Evolutionary conservation across 1,140 invertebrate species (phyloP), one percentile per base, ranked within the genome.

Genomic region (Sitodiplosis mosellana): DNA sequence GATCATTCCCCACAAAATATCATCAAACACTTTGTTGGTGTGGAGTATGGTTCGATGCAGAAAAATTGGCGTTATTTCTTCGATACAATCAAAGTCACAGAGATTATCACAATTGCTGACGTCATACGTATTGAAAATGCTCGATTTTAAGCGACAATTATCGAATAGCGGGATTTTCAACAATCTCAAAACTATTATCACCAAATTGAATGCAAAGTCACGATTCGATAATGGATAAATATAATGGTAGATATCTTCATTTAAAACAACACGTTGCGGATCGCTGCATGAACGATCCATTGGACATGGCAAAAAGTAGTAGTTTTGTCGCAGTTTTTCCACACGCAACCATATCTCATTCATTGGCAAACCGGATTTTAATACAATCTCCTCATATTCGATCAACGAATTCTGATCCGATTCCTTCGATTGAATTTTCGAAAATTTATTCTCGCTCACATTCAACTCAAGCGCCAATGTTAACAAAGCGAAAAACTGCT

Each of bases 281-380:
- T 78, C 75, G 51, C 70, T 61, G 27, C 65, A 61, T 18, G 65
- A 49, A 62, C 54, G 2, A 57, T 61, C 43, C 51, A 59, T 50
- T 33, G 62, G 46, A 65, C 63, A 60, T 33, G 75, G 67, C 11
- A 76, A 60, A 67, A 74, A 81, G 56, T 76, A 71, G 47, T 69
- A 75, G 12, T 69, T 64, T 56, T 77, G 73, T 18, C 78, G 65
- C 14, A 81, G 55, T 7, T 68, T 71, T 56, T 81, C 79, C 19
- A 77, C 66, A 49, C 77, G 67, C 19, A 76, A 60, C 78, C 78
- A 81, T 21, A 81, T 61, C 53, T 79, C 73, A 52, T 76, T 72
- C 50, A 79, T 64, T 3, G 78, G 77, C 47, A 80, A 57, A 48
- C 72, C 70, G 5, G 76, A 78, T 22, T 65, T 66, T 41, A 80